Base-by-base conservation (phyloP, 2,797 vertebrate genomes). In the Rhabdomys pumilio region DNA sequence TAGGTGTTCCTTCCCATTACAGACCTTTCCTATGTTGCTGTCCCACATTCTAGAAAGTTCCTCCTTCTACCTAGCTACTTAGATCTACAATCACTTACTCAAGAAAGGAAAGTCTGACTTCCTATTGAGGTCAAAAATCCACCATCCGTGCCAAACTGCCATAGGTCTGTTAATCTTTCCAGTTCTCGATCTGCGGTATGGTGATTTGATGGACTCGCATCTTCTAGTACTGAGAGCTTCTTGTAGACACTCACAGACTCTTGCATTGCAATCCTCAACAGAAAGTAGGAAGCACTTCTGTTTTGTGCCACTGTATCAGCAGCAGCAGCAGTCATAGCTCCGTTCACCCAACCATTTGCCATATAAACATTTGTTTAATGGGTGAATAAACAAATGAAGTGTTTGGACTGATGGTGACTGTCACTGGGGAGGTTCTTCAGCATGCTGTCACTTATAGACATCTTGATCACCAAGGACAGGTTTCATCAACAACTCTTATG, bases 401-500 rank as follows among this genome's bases (percentile, higher is more conserved):
- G 31, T 65, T 41, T 19, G 0, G 9, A 17, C n/a, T 89, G 47
- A 55, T 44, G 38, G 34, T n/a, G 63, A 80, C 12, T 57, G 57
- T 67, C 72, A 38, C n/a, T 41, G 14, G 53, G 55, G 20, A 47
- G 38, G 80, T 31, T 53, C 41, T 55, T 53, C 19, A 69, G 24
- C 17, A 44, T 22, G 1, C 34, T 69, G 29, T 65, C 14, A 31
- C 20, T 44, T 15, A 83, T 6, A 79, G 73, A 65, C 55, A 79
- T n/a, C 55, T 26, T 77, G 41, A 31, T 69, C 15, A 82, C 14
- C 59, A 38, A 53, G 73, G 41, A 55, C 24, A 47, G 73, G 17
- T 57, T 93, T 91, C 72, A 77, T 29, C 24, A 77, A 84, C 85
- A 81, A 69, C 34, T 63, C 89, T 26, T 76, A 5, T 19, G 89